Percentiles rank a stretch among this genome's conserved stretches.
phyloP scores from a whole-genome alignment of 2,113 vertebrate genomes.

The Calcarius ornatus region DNA sequence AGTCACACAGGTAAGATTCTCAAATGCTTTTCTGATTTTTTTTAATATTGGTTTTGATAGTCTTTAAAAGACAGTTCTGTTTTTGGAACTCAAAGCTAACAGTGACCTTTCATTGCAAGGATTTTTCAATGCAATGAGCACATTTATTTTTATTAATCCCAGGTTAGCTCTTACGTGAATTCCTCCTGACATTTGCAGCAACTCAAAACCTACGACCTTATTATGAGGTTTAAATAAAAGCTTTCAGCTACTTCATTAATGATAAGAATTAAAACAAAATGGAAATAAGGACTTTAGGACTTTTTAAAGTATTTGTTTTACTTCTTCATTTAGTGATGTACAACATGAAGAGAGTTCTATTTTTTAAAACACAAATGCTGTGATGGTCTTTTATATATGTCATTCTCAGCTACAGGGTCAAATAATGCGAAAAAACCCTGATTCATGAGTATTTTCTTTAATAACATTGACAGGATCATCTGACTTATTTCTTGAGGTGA shows the following conservation, averaged over 20 bases:
- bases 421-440: neutral
- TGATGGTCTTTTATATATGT: neutral
- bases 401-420: neutral
- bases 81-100: conserved; percentile 8
- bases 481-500: neutral
- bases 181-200: conserved; percentile 12
- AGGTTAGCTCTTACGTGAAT: neutral
- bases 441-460: neutral
- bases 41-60: neutral
- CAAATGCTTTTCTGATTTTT: neutral
- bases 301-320: neutral
- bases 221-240: neutral
- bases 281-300: neutral
- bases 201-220: neutral
- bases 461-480: neutral
- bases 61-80: conserved; percentile 5
- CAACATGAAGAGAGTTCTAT: neutral
- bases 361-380: neutral
- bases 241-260: neutral
- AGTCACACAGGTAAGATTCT: neutral
- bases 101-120: conserved; percentile 16
- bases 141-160: conserved; percentile 37
- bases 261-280: neutral
- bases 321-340: neutral
- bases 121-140: conserved; percentile 6